phyloP scores from a whole-genome alignment of 2,888 invertebrate genomes.

The Melinaea menophilus region DNA sequence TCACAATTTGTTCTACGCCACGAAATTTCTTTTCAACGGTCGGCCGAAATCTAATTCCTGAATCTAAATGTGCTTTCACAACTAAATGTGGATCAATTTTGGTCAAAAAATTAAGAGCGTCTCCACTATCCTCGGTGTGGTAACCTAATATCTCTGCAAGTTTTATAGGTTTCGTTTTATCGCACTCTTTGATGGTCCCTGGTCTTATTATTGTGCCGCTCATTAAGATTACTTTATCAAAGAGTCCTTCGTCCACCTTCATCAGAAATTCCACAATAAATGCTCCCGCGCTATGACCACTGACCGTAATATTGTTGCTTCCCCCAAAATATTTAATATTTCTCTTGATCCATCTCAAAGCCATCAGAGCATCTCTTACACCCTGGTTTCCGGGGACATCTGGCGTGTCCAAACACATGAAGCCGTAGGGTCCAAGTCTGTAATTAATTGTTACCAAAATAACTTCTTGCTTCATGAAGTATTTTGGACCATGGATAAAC shows the following conservation, averaged over 20 bases:
- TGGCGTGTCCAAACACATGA: constrained; percentile 45
- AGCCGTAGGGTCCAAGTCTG: constrained; percentile 50
- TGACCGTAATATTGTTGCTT: constrained; percentile 8
- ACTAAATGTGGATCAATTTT: constrained; percentile 34
- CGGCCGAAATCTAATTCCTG: constrained; percentile 35
- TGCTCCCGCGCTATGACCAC: no score
- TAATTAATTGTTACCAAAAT: constrained; percentile 51
- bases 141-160: not conserved
- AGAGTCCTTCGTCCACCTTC: constrained; percentile 40
- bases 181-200: constrained; percentile 35
- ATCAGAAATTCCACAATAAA: no score
- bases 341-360: constrained; percentile 49
- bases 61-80: constrained; percentile 33
- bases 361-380: constrained; percentile 51
- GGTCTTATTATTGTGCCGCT: constrained; percentile 43
- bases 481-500: constrained; percentile 43
- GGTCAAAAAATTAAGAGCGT: constrained; percentile 44
- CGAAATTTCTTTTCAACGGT: constrained; percentile 48
- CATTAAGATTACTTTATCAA: constrained; percentile 47
- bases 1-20: constrained; percentile 42
- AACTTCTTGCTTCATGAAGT: constrained; percentile 43
- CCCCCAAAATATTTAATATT: constrained; percentile 51
- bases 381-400: constrained; percentile 50
- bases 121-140: constrained; percentile 27
- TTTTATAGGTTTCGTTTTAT: constrained; percentile 33